A percentile compares a stretch with the other conserved stretches of the same genome.
Conservation (phyloP, 2,113 vertebrate species). For the Semnornis frantzii region DNA sequence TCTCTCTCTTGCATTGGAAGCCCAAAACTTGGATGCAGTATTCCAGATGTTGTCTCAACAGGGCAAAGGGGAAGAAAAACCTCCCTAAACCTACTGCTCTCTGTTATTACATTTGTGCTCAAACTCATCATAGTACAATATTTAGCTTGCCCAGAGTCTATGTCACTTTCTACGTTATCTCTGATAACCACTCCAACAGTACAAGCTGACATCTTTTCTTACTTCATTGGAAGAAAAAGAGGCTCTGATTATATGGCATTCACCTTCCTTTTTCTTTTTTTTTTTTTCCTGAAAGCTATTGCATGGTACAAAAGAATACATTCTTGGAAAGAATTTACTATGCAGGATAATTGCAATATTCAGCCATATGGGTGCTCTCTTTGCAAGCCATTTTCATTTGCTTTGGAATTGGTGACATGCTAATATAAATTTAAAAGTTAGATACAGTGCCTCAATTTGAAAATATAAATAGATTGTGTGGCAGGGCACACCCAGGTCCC, state of each 20-base stretch:
- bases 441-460: background rate
- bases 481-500: too few species aligned
- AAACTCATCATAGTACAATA: background rate
- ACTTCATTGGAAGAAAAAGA: background rate
- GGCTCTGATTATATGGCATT: background rate
- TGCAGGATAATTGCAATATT: background rate
- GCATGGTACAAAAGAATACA: background rate
- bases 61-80: too few species aligned
- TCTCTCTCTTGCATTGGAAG: too few species aligned
- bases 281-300: background rate
- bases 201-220: background rate
- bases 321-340: background rate
- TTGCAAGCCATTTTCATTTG: background rate
- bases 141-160: background rate
- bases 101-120: background rate
- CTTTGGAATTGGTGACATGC: background rate
- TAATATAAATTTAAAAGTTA: background rate
- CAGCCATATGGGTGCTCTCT: background rate
- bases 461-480: background rate
- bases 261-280: background rate
- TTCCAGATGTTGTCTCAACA: too few species aligned
- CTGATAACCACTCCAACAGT: background rate
- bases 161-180: background rate
- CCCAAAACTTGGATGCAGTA: too few species aligned
- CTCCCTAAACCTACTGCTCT: background rate